These are phyloP conservation scores for Parnassius smintheus DNA, from an alignment of 2,888 invertebrate genomes.

Conservation along the genomic window DNA sequence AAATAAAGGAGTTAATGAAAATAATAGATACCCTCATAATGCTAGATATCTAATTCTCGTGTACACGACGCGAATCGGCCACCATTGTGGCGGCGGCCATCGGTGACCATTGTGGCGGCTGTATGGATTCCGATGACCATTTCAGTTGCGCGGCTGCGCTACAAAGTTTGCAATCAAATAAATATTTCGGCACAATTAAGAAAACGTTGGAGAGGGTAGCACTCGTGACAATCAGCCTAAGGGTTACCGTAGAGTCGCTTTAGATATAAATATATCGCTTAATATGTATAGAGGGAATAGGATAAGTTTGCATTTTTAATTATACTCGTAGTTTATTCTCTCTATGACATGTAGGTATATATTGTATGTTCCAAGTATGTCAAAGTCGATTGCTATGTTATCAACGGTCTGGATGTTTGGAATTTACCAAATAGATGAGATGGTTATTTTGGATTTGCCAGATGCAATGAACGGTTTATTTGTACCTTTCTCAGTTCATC, in stretches of 20 bases:
- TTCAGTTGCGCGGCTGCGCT: constrained; percentile 75
- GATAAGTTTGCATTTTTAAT: too few relatives aligned
- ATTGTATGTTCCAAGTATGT: too few relatives aligned
- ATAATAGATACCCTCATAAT: constrained; percentile 42
- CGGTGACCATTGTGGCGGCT: constrained; percentile 63
- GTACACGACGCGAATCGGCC: constrained; percentile 47
- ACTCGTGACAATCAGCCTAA: constrained; percentile 73
- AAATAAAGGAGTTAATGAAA: constrained; percentile 10
- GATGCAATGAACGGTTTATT: too few relatives aligned
- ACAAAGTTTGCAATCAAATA: constrained; percentile 79
- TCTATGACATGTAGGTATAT: too few relatives aligned
- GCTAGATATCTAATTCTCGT: constrained; percentile 46
- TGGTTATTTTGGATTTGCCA: too few relatives aligned
- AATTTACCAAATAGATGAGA: too few relatives aligned
- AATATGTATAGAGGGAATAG: too few relatives aligned
- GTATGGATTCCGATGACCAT: constrained; percentile 77
- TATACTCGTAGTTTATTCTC: too few relatives aligned
- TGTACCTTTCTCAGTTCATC: too few relatives aligned
- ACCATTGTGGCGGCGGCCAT: constrained; percentile 68
- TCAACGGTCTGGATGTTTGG: too few relatives aligned
- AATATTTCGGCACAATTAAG: constrained; percentile 82
- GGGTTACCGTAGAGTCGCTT: constrained; percentile 51
- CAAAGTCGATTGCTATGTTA: too few relatives aligned
- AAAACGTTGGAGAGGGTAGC: constrained; percentile 79
- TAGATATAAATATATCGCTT: constrained; percentile 9